These are phyloP conservation scores for Malurus alboscapulatus DNA, from an alignment of 2,113 vertebrate species.

Conservation along the genomic window DNA sequence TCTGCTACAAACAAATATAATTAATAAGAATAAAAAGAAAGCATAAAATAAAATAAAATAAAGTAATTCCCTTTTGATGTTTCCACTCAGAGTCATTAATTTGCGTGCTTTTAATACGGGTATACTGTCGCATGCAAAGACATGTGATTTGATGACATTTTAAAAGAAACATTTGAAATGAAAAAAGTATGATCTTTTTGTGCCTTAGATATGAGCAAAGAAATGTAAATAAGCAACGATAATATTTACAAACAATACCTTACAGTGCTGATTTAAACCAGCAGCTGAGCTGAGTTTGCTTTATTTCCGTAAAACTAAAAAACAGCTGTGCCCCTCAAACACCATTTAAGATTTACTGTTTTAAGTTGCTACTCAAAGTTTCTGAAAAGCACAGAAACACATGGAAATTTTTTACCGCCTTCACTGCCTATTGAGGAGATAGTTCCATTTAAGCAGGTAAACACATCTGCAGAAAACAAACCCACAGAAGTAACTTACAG, in stretches of 20 bases:
- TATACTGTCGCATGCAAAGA: neutral
- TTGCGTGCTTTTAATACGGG: neutral
- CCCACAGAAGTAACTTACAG: neutral
- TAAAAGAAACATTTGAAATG: neutral
- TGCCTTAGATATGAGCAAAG: neutral
- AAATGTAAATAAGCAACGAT: neutral
- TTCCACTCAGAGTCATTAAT: neutral
- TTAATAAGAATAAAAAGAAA: neutral
- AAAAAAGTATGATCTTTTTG: neutral
- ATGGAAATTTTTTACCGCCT: neutral
- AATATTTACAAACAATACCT: neutral
- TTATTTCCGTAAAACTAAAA: neutral
- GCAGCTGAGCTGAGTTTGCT: neutral
- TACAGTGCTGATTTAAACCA: neutral
- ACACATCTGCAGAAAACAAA: neutral
- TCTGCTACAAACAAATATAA: neutral
- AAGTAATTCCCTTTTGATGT: neutral
- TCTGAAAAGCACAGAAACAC: neutral
- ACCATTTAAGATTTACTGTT: neutral
- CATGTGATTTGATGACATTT: neutral
- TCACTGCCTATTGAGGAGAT: neutral
- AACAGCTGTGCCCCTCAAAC: neutral
- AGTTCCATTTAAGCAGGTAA: neutral
- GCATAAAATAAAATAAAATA: neutral
- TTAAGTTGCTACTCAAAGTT: neutral